phyloP scores from a whole-genome alignment of 2,888 invertebrate species.

The Rhamnusium bicolor region DNA sequence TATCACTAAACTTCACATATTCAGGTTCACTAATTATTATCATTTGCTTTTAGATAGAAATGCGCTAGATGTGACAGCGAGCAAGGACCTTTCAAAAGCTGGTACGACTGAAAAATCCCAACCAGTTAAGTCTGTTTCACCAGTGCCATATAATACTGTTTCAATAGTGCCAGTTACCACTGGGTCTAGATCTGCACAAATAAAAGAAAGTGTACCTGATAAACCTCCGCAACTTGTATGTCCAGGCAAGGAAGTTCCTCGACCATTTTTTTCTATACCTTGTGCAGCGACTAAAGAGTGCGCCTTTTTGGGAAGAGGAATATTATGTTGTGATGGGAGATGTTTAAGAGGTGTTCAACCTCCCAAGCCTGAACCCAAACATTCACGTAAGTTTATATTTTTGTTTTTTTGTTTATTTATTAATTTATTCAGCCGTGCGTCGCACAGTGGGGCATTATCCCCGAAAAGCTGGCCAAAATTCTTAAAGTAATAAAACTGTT shows the following conservation, averaged over 20 bases:
- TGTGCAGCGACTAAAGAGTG: slow-evolving; percentile 75
- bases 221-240: slow-evolving; percentile 61
- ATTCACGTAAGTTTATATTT: slow-evolving; percentile 64
- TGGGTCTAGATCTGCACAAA: slow-evolving; percentile 1
- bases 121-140: neutral
- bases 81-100: slow-evolving; percentile 13
- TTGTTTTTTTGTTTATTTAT: no score
- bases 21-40: neutral
- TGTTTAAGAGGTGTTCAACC: slow-evolving; percentile 77
- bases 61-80: neutral
- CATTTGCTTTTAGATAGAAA: slow-evolving; percentile 14
- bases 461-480: no score
- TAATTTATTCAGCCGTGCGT: no score
- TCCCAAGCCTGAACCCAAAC: slow-evolving; percentile 71
- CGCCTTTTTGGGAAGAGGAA: slow-evolving; percentile 72
- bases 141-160: neutral
- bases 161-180: neutral
- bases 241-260: slow-evolving; percentile 71
- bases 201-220: slow-evolving; percentile 10
- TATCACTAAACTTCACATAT: no score
- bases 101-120: slow-evolving; percentile 16
- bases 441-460: no score
- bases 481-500: no score
- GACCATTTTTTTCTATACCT: slow-evolving; percentile 67
- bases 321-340: slow-evolving; percentile 76